Conservation (phyloP, 2,797 vertebrate genomes). For the Onychomys leucogaster region DNA sequence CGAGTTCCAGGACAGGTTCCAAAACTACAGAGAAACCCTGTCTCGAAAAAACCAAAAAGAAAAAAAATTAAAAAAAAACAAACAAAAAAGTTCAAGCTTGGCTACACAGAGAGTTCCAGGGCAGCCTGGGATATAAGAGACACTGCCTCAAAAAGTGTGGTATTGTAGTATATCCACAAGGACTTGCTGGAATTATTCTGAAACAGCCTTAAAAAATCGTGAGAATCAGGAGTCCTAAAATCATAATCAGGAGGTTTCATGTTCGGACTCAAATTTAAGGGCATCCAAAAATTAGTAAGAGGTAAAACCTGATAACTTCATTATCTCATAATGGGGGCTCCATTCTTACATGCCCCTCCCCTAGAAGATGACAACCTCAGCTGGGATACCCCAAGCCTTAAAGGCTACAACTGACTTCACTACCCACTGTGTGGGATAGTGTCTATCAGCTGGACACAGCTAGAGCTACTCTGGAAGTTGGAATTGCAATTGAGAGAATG, state of each 20-base stretch:
- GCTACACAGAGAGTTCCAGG: background rate
- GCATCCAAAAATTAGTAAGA: background rate
- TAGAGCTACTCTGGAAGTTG: background rate
- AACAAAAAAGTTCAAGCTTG: background rate
- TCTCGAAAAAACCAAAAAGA: background rate
- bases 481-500: background rate
- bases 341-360: too few species aligned
- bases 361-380: background rate
- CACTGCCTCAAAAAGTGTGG: background rate
- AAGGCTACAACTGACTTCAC: background rate
- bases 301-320: background rate
- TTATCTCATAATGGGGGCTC: background rate
- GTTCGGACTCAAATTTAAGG: background rate
- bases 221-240: background rate
- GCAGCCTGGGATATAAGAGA: background rate
- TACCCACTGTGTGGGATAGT: background rate
- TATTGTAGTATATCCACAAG: background rate
- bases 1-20: background rate
- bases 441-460: background rate
- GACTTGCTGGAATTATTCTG: background rate
- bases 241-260: background rate
- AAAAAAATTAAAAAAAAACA: too few species aligned
- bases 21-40: background rate
- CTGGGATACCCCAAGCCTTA: background rate
- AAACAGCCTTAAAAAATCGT: background rate